phyloP scores from a whole-genome alignment of 2,888 invertebrate genomes.

The Leptinotarsa peninsularis region DNA sequence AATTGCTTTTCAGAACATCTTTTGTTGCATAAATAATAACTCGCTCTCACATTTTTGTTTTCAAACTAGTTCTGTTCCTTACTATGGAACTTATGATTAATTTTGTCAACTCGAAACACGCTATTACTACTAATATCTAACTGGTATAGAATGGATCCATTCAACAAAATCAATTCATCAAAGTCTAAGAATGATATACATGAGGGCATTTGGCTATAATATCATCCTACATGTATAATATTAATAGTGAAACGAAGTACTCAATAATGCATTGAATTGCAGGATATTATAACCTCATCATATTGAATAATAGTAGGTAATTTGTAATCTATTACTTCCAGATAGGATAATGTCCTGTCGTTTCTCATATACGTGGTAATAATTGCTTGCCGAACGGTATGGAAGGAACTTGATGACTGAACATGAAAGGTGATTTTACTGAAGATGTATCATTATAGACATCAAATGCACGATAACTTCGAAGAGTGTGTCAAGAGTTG shows the following conservation, averaged over 20 bases:
- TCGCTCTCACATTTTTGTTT: too few relatives aligned
- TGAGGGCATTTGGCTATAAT: not conserved
- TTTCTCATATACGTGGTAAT: conserved; percentile 16
- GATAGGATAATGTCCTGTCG: conserved; percentile 31
- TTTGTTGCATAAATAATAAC: too few relatives aligned
- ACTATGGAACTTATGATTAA: too few relatives aligned
- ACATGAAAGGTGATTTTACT: conserved; percentile 16
- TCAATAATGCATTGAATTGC: conserved; percentile 12
- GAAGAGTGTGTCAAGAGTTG: not conserved
- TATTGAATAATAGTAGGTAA: conserved; percentile 32
- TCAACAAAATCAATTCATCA: too few relatives aligned
- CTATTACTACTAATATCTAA: too few relatives aligned
- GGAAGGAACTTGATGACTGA: conserved; percentile 19
- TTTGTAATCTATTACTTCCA: conserved; percentile 36
- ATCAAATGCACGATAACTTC: conserved; percentile 3
- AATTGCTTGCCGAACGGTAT: conserved; percentile 11
- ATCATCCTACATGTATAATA: not conserved
- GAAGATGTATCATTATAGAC: conserved; percentile 6
- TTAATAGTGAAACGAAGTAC: not conserved
- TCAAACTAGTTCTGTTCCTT: too few relatives aligned
- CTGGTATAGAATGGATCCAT: too few relatives aligned
- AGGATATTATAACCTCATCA: conserved; percentile 17
- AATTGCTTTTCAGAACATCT: too few relatives aligned
- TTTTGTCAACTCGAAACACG: too few relatives aligned
- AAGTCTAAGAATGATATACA: not conserved